Conservation (phyloP, 2,888 invertebrate species). For the Lasius fuliginosus region DNA sequence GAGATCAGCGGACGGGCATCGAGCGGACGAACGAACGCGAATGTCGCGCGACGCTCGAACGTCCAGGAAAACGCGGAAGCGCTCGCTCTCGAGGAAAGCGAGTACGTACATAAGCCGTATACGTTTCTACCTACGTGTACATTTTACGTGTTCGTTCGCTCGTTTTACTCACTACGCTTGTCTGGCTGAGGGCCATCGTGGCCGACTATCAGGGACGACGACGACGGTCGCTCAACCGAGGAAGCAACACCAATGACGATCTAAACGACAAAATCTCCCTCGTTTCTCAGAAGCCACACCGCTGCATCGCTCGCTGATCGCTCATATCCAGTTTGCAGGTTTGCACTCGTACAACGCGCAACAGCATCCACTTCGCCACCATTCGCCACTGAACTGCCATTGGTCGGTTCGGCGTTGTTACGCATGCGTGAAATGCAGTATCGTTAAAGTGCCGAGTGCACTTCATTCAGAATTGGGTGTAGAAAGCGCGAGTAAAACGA, state of each 20-base stretch:
- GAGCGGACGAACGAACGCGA: not conserved
- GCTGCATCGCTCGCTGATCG: not conserved
- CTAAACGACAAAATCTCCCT: conserved; percentile 76
- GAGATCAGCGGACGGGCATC: not conserved
- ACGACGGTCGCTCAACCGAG: conserved; percentile 78
- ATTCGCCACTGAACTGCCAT: not conserved
- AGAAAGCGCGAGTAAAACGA: not conserved
- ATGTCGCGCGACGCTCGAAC: not conserved
- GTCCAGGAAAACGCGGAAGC: not conserved
- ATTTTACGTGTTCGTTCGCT: conserved; percentile 61
- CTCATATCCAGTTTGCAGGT: not conserved
- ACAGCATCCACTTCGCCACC: not conserved
- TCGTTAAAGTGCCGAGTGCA: no score
- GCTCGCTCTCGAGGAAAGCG: not conserved
- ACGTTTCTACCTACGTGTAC: conserved; percentile 54
- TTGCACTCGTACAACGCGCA: not conserved
- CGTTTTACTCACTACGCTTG: conserved; percentile 88
- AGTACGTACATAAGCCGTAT: not conserved
- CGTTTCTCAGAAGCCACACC: conserved; percentile 82
- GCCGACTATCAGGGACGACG: conserved; percentile 66
- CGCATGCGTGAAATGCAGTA: not conserved
- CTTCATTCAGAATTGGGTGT: no score
- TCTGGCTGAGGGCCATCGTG: conserved; percentile 91
- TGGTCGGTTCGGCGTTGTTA: not conserved
- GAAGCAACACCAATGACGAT: conserved; percentile 82